Percentiles rank a stretch among this genome's conserved stretches.
Evolutionary conservation across 2,888 invertebrate species (phyloP).

Genomic region (Hypsopygia costalis): DNA sequence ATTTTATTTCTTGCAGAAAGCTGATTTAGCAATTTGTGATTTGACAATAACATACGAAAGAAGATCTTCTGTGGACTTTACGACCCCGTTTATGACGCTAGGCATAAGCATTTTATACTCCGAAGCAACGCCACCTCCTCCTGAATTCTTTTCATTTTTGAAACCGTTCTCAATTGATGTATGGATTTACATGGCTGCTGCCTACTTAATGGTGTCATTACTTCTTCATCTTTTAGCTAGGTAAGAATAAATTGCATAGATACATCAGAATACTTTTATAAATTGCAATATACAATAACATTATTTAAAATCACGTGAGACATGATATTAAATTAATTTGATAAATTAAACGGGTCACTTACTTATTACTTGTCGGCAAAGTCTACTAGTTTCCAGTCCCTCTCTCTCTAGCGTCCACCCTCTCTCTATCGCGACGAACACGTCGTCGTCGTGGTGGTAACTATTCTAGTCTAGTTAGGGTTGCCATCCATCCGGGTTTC

Average conservation of each 20-base stretch:
- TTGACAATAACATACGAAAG: conserved; percentile 96
- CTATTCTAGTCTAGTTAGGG: too few relatives aligned
- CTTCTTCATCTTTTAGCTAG: conserved; percentile 90
- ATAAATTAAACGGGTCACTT: too few relatives aligned
- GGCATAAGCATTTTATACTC: conserved; percentile 94
- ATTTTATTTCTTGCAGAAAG: conserved; percentile 83
- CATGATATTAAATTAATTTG: too few relatives aligned
- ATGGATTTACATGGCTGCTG: conserved; percentile 94
- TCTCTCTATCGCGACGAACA: too few relatives aligned
- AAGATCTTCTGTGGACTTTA: conserved; percentile 93
- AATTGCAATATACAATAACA: too few relatives aligned
- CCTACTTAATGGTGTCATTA: conserved; percentile 91
- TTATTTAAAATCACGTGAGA: too few relatives aligned
- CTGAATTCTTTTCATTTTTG: conserved; percentile 93
- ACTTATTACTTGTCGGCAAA: too few relatives aligned
- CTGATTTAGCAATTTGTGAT: conserved; percentile 97
- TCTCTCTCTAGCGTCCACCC: too few relatives aligned
- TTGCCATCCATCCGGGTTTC: too few relatives aligned
- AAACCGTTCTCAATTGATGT: conserved; percentile 92
- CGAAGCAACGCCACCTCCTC: conserved; percentile 87
- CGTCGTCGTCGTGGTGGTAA: too few relatives aligned
- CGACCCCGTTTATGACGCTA: conserved; percentile 98
- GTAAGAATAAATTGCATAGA: conserved; percentile 48
- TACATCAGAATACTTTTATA: too few relatives aligned
- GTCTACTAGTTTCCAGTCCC: too few relatives aligned